Base-by-base conservation (phyloP, 2,888 invertebrate genomes). In the Malachius bipustulatus region DNA sequence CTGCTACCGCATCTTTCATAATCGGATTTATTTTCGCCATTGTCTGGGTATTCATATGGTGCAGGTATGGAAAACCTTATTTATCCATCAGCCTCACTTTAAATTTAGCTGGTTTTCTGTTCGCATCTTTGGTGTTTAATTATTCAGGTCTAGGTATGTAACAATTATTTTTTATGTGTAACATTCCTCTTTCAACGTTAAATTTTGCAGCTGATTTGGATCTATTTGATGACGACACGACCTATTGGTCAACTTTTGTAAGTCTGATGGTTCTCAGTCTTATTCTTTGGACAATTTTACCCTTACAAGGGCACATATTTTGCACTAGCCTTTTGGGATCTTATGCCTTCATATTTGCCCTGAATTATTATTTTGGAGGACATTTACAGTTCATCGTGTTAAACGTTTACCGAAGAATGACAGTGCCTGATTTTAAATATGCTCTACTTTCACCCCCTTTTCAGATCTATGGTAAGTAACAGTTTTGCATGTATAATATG, bases 381-480 rank as follows among this genome's bases (percentile, higher is more conserved):
- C 73, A 71, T 58, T 57, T 83, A 45, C 75, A 75, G 47, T 81
- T 75, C 51, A 75, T 82, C 19, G 47, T 81, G 2, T 63, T 81
- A 12, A 82, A 82, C 49, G 64, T 70, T 0, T 54, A 78, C n/a
- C 62, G 80, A 42, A 67, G 82, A 42, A 70, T 73, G 0, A 67
- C 69, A 0, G 69, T 76, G 6, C 51, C 63, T 0, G 60, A 66
- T n/a, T 82, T 77, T 47, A 64, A 69, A 31, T 52, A 57, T 11
- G 79, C 75, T 13, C 59, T 72, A 13, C 54, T 77, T 31, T 60
- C 69, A 43, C 72, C 75, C 12, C 77, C 78, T 1, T 73, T 66
- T 52, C 70, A 75, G 52, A 57, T 57, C 47, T 63, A 59, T 59
- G 78, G 78, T 78, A 54, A 63, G 60, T 51, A 29, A 9, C 24